Percentiles rank a stretch among this genome's conserved stretches.
These are phyloP conservation scores for Pipa parva DNA, from an alignment of 2,113 vertebrate species.

Conservation along the genomic window DNA sequence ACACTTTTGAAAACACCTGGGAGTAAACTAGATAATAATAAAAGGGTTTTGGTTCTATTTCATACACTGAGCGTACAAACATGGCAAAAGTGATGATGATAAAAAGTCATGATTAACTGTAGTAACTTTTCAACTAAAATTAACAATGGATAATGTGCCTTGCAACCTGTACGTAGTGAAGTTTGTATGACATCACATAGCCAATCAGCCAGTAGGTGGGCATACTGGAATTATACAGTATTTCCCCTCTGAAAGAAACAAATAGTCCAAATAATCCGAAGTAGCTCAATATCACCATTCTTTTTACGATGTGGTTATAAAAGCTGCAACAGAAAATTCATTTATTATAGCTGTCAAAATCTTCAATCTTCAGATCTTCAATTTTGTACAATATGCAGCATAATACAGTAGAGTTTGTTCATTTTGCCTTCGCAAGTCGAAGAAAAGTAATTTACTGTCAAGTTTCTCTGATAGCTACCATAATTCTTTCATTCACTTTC, in stretches of 20 bases:
- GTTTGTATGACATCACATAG: background rate
- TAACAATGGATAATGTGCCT: no score
- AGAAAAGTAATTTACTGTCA: slow-evolving; percentile 27
- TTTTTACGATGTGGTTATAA: background rate
- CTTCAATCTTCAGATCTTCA: slow-evolving; percentile 1
- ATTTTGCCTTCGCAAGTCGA: slow-evolving; percentile 12
- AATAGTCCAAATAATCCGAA: background rate
- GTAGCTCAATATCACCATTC: background rate
- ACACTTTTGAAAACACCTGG: no score
- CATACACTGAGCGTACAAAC: no score
- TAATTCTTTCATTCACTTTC: slow-evolving; percentile 9
- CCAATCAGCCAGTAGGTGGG: no score
- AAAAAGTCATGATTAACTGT: no score
- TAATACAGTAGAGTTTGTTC: slow-evolving; percentile 11
- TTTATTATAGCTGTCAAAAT: slow-evolving; percentile 12
- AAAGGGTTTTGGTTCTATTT: no score
- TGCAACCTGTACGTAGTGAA: no score
- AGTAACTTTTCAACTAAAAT: no score
- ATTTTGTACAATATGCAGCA: background rate
- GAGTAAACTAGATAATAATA: no score
- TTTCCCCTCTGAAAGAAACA: no score
- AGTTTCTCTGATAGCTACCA: background rate
- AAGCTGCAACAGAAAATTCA: slow-evolving; percentile 9
- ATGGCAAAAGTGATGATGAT: no score
- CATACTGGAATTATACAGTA: no score